Percentiles rank a stretch among this genome's conserved stretches.
Evolutionary conservation across 2,888 invertebrate genomes (phyloP).

Genomic region (Nemoura dubitans): DNA sequence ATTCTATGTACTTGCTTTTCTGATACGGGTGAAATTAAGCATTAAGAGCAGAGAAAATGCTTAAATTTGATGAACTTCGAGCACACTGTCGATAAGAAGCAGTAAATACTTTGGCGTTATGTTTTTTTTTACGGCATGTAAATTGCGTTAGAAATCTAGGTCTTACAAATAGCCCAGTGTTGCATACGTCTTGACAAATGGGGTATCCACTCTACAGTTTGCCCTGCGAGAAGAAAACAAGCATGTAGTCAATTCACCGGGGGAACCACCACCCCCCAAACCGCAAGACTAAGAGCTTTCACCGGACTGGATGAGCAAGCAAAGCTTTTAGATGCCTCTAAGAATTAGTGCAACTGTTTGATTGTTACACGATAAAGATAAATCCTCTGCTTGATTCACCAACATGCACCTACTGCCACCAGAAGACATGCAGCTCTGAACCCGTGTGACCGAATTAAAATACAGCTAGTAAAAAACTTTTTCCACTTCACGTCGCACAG

Average conservation of each 20-base stretch:
- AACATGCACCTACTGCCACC: background rate
- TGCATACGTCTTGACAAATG: slow-evolving; percentile 94
- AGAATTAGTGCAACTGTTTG: background rate
- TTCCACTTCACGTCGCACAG: background rate
- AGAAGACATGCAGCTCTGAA: background rate
- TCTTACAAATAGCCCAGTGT: slow-evolving; percentile 90
- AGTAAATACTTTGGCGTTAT: background rate
- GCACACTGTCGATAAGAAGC: background rate
- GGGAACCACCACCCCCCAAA: background rate
- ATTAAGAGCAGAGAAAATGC: background rate
- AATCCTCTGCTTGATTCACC: background rate
- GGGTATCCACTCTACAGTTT: slow-evolving; percentile 85
- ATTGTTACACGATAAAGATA: background rate
- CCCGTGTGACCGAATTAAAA: background rate
- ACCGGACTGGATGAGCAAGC: slow-evolving; percentile 7
- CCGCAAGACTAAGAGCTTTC: background rate
- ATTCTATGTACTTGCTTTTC: background rate
- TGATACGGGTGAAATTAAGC: background rate
- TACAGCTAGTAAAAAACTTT: background rate
- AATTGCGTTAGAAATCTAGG: slow-evolving; percentile 13
- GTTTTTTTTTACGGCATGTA: background rate
- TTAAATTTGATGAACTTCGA: background rate
- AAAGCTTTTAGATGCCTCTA: background rate
- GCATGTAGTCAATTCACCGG: slow-evolving; percentile 43
- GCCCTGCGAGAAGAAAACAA: slow-evolving; percentile 69